These are phyloP conservation scores for Sorex maritimensis DNA, from an alignment of 2,797 vertebrate genomes.

Conservation along the genomic window DNA sequence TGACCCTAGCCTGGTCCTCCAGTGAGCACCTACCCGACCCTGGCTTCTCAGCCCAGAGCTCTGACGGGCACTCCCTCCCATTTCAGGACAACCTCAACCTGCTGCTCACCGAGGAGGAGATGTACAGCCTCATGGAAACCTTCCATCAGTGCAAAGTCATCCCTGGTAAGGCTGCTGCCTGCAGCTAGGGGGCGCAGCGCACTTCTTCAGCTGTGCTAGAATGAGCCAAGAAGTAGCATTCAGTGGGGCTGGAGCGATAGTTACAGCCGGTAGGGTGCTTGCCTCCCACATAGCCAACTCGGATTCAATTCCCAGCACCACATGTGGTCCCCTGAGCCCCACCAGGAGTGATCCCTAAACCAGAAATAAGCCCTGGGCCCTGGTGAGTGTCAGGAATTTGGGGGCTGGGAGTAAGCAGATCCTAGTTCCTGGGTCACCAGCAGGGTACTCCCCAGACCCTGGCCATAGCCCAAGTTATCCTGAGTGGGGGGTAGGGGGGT, in stretches of 20 bases:
- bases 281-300: too few species aligned
- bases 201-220: background rate
- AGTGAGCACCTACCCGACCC: background rate
- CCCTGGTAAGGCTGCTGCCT: slow-evolving; percentile 91
- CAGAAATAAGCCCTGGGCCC: too few species aligned
- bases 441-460: too few species aligned
- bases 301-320: too few species aligned
- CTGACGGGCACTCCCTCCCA: too few species aligned
- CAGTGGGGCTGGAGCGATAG: too few species aligned
- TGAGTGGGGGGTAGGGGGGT: slow-evolving; percentile 20
- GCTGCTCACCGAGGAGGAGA: slow-evolving; percentile 97
- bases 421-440: background rate
- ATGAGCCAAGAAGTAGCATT: background rate
- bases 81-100: slow-evolving; percentile 97
- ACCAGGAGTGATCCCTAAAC: too few species aligned
- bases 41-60: too few species aligned
- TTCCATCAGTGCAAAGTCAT: slow-evolving; percentile 97
- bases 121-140: slow-evolving; percentile 97
- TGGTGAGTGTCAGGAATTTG: background rate
- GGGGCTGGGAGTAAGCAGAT: background rate
- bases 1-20: background rate
- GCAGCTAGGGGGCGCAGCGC: background rate
- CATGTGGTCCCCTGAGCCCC: too few species aligned
- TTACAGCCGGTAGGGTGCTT: too few species aligned
- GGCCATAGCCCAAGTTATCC: background rate